phyloP scores from a whole-genome alignment of 1,140 invertebrate species.

The Leguminivora glycinivorella region DNA sequence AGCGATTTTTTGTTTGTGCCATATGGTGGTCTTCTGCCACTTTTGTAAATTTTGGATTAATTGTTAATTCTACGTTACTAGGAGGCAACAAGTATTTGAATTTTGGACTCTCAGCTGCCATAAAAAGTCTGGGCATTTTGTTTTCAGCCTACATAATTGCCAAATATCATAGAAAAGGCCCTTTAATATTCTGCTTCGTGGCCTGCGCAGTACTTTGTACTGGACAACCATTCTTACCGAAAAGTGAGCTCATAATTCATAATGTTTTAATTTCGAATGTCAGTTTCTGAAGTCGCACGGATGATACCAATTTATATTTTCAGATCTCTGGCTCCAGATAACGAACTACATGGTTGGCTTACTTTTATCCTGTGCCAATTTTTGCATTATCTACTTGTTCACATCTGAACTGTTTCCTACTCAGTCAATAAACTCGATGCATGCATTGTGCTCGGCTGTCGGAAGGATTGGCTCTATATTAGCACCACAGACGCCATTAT shows the following conservation, averaged over 20 bases:
- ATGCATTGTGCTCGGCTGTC: constrained; percentile 83
- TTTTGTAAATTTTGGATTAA: constrained; percentile 89
- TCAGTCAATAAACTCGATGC: constrained; percentile 81
- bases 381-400: constrained; percentile 82
- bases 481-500: constrained; percentile 81
- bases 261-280: background rate
- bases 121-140: constrained; percentile 85
- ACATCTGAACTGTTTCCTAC: constrained; percentile 86
- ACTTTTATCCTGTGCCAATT: constrained; percentile 80
- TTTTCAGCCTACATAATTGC: constrained; percentile 65
- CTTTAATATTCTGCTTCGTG: constrained; percentile 51
- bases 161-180: constrained; percentile 52
- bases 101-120: constrained; percentile 82
- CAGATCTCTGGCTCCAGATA: constrained; percentile 48
- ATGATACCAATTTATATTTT: constrained; percentile 27
- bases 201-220: constrained; percentile 51
- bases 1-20: constrained; percentile 79
- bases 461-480: constrained; percentile 85
- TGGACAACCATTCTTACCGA: constrained; percentile 50
- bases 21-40: constrained; percentile 86
- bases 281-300: background rate
- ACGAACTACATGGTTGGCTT: constrained; percentile 81
- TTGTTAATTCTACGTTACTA: constrained; percentile 87
- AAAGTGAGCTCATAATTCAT: constrained; percentile 40
- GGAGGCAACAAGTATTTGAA: constrained; percentile 84